Percentiles rank a stretch among this genome's conserved stretches.
Conservation (phyloP, 2,113 vertebrate genomes). For the Perognathus longimembris region DNA sequence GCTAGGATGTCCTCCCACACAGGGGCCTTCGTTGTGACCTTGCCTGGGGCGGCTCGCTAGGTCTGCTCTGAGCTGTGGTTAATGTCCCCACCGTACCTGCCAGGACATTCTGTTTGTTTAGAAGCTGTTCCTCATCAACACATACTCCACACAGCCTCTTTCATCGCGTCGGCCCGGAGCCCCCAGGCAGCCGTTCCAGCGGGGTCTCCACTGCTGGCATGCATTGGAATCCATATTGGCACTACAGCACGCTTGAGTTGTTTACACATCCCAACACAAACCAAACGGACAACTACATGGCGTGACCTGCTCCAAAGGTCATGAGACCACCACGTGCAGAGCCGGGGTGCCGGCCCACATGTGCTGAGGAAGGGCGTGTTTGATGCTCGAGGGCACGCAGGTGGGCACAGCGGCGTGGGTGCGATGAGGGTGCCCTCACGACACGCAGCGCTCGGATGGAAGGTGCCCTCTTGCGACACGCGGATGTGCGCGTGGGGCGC, state of each 20-base stretch:
- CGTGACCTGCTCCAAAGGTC: background rate
- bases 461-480: rapidly evolving
- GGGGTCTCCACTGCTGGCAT: background rate
- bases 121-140: background rate
- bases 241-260: background rate
- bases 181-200: background rate
- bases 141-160: background rate
- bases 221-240: background rate
- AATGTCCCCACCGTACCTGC: background rate
- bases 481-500: rapidly evolving
- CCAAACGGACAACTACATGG: background rate
- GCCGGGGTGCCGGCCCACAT: background rate
- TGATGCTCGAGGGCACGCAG: background rate
- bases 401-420: background rate
- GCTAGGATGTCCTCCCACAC: background rate
- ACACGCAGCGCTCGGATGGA: background rate
- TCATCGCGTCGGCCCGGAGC: slow-evolving; percentile 12
- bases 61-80: background rate
- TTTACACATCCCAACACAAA: background rate
- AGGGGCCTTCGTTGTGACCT: background rate
- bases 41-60: no score
- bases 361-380: background rate
- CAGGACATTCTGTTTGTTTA: slow-evolving; percentile 4
- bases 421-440: background rate
- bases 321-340: background rate